Evolutionary conservation across 2,113 vertebrate species (phyloP).

Genomic region (Cheirogaleus medius): DNA sequence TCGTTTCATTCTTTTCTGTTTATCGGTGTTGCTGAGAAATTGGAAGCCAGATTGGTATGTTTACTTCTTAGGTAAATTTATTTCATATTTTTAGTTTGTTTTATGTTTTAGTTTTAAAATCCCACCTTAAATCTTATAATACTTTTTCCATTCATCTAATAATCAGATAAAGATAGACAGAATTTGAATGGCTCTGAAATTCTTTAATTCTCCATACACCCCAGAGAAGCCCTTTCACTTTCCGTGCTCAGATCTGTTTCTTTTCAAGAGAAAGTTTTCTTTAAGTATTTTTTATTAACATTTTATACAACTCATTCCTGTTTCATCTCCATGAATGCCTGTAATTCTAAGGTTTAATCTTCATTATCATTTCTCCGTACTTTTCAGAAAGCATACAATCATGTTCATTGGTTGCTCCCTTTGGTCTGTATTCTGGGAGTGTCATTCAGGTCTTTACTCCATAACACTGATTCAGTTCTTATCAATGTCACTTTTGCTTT

Average conservation of each 20-base stretch:
- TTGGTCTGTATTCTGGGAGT: background rate
- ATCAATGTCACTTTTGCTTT: background rate
- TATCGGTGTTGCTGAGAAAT: background rate
- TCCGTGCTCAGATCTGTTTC: background rate
- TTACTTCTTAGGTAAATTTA: background rate
- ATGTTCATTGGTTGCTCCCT: background rate
- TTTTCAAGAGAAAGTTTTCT: background rate
- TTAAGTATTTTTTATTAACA: constrained; percentile 37
- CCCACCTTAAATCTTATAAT: background rate
- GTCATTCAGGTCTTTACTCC: background rate
- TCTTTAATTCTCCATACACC: background rate
- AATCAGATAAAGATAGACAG: background rate
- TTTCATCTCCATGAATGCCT: constrained; percentile 41
- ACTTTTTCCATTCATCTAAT: background rate
- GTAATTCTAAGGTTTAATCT: constrained; percentile 20
- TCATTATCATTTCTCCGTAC: background rate
- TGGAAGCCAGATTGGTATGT: background rate
- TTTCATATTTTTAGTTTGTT: background rate
- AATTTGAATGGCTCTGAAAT: background rate
- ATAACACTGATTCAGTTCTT: background rate
- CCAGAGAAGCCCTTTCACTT: background rate
- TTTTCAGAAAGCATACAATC: background rate
- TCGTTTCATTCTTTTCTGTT: background rate
- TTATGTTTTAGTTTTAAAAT: background rate
- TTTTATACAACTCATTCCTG: constrained; percentile 25